A percentile compares a stretch with the other conserved stretches of the same genome.
phyloP scores from a whole-genome alignment of 1,140 invertebrate species.

The Harpegnathos saltator region DNA sequence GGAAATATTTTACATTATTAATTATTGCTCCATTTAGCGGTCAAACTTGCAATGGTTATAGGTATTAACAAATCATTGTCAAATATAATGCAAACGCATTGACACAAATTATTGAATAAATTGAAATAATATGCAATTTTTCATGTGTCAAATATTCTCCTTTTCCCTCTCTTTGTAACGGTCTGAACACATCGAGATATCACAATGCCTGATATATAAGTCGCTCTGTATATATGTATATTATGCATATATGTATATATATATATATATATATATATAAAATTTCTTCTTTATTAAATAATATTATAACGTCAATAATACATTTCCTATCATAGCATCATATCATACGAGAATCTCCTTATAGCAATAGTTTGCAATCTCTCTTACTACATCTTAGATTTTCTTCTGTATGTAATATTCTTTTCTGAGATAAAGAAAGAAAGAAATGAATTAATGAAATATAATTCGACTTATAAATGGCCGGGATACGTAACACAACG shows the following conservation, averaged over 20 bases:
- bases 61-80: neutral
- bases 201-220: conserved; percentile 3
- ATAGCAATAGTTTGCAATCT: conserved; percentile 45
- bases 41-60: neutral
- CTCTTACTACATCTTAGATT: conserved; percentile 37
- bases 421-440: conserved; percentile 4
- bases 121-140: conserved; percentile 24
- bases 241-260: conserved; percentile 17
- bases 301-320: conserved; percentile 29
- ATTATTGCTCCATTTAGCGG: conserved; percentile 23
- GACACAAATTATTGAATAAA: neutral
- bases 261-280: conserved; percentile 15
- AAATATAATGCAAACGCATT: conserved; percentile 44
- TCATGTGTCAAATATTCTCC: neutral
- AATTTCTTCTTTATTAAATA: conserved; percentile 47
- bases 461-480: conserved; percentile 6
- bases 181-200: conserved; percentile 10
- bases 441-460: conserved; percentile 19
- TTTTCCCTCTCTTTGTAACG: neutral
- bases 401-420: conserved; percentile 1
- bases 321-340: conserved; percentile 23
- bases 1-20: conserved; percentile 1
- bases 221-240: conserved; percentile 29
- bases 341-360: conserved; percentile 15
- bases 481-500: conserved; percentile 12